Evolutionary conservation across 1,140 invertebrate genomes (phyloP).

Genomic region (Drosophila lacteicornis): DNA sequence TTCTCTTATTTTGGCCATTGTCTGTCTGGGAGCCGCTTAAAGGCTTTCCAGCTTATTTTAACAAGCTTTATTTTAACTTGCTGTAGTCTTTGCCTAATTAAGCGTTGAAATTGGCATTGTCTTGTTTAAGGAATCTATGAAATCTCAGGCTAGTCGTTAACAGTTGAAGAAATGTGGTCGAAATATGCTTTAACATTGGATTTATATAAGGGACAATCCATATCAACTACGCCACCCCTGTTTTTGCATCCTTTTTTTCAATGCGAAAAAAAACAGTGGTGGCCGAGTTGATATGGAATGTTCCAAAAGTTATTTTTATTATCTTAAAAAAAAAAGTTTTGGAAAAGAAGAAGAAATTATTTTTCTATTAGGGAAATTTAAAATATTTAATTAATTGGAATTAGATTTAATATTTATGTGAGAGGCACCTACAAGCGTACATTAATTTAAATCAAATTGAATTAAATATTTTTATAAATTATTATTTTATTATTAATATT

Average conservation of each 20-base stretch:
- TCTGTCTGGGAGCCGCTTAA: conserved; percentile 64
- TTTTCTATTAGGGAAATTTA: too few species aligned
- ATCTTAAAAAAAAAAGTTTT: not conserved
- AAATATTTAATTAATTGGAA: not conserved
- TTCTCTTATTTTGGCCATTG: conserved; percentile 64
- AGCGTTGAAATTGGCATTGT: conserved; percentile 24
- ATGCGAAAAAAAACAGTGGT: too few species aligned
- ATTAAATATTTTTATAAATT: not conserved
- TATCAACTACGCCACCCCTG: too few species aligned
- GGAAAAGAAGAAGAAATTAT: too few species aligned
- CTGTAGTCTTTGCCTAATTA: conserved; percentile 40
- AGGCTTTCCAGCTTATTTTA: conserved; percentile 69
- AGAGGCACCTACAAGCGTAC: too few species aligned
- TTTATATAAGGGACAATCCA: not conserved
- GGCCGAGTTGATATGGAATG: too few species aligned
- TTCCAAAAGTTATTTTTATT: not conserved
- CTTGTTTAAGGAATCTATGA: conserved; percentile 12
- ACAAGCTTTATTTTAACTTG: conserved; percentile 35
- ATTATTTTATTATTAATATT: not conserved
- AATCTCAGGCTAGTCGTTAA: not conserved
- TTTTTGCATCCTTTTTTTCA: too few species aligned
- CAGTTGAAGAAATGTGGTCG: not conserved
- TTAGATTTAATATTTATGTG: too few species aligned
- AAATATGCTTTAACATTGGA: not conserved
- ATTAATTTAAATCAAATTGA: too few species aligned